Evolutionary conservation across 2,797 vertebrate genomes (phyloP).

Genomic region (Bucorvus abyssinicus): DNA sequence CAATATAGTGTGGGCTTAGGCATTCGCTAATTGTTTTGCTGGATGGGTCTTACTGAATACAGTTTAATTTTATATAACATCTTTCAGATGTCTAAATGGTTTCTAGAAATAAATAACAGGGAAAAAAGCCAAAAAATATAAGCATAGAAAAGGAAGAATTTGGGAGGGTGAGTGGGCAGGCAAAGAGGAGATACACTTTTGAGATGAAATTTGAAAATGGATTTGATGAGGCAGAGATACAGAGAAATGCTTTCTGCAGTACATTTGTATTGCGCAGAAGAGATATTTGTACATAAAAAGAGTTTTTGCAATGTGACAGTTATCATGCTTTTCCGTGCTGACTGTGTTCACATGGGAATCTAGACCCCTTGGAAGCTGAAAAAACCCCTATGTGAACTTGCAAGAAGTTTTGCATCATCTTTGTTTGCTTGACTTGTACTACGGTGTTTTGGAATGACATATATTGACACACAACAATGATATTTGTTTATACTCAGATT

Average conservation of each 20-base stretch:
- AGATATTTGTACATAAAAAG: not conserved
- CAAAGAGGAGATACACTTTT: not conserved
- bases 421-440: not conserved
- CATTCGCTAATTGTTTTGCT: not conserved
- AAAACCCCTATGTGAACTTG: not conserved
- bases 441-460: not conserved
- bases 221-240: not conserved
- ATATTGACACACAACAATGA: not conserved
- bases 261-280: not conserved
- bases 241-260: not conserved
- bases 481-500: not conserved
- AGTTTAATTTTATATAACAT: not conserved
- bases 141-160: not conserved
- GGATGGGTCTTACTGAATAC: not conserved
- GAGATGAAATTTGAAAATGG: slow-evolving; percentile 4
- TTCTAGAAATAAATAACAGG: not conserved
- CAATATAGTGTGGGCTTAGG: not conserved
- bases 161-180: not conserved
- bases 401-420: not conserved
- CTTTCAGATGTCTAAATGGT: not conserved
- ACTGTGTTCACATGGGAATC: not conserved
- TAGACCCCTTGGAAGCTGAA: not conserved
- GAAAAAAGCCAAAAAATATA: not conserved
- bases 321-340: not conserved
- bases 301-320: not conserved